phyloP scores from a whole-genome alignment of 2,113 vertebrate genomes.

The Osmerus eperlanus region DNA sequence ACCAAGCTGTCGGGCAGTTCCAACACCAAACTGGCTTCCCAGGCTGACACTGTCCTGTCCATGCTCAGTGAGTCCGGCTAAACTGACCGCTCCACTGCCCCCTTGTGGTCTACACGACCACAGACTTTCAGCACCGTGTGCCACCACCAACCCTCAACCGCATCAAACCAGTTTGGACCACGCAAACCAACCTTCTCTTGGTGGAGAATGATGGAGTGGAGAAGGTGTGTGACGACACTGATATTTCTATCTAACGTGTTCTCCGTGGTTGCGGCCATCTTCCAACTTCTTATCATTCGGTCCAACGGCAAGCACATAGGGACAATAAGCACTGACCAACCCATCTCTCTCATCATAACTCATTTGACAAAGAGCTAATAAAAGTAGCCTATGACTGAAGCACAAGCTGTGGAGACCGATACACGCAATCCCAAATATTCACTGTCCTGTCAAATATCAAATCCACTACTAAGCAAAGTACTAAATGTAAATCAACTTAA shows the following conservation, averaged over 20 bases:
- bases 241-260: not conserved
- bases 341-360: not conserved
- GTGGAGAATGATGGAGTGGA: not conserved
- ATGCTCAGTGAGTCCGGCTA: constrained; percentile 61
- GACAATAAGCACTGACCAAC: constrained; percentile 1
- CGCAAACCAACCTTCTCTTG: not conserved
- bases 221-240: not conserved
- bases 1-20: constrained; percentile 68
- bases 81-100: constrained; percentile 1
- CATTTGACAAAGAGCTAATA: not conserved
- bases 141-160: not conserved
- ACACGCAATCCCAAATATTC: not conserved
- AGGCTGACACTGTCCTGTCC: constrained; percentile 71
- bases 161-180: not conserved
- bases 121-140: constrained; percentile 6
- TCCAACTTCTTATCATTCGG: not conserved
- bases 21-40: constrained; percentile 72
- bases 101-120: not conserved
- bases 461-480: not conserved
- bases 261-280: not conserved
- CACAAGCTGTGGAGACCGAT: not conserved
- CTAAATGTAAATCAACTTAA: not conserved
- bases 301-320: not conserved
- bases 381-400: not conserved
- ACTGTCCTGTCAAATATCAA: not conserved